A percentile compares a stretch with the other conserved stretches of the same genome.
These are phyloP conservation scores for Paraplagusia blochii DNA, from an alignment of 2,113 vertebrate genomes.

Conservation along the genomic window DNA sequence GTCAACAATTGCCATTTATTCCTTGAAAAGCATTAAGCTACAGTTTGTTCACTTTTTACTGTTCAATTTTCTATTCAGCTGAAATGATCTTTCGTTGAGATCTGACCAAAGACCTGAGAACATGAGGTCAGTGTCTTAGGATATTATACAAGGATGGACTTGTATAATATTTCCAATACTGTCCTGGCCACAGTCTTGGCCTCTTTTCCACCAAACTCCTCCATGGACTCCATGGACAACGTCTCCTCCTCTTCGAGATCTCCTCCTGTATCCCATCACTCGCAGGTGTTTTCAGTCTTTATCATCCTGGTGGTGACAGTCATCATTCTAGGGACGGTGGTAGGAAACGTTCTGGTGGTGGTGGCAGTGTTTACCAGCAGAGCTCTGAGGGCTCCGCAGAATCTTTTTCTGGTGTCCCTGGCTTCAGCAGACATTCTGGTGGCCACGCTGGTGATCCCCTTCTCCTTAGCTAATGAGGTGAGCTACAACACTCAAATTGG, in stretches of 20 bases:
- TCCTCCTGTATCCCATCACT: constrained; percentile 71
- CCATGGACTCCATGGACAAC: constrained; percentile 61
- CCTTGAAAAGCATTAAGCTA: neutral
- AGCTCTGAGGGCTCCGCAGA: constrained; percentile 86
- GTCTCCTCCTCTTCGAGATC: constrained; percentile 21
- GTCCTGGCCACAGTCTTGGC: constrained; percentile 16
- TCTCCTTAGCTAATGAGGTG: constrained; percentile 90
- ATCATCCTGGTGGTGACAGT: constrained; percentile 80
- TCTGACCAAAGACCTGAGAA: constrained; percentile 7
- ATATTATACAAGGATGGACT: constrained; percentile 64
- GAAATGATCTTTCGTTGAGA: neutral
- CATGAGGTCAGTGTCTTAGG: constrained; percentile 10
- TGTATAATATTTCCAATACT: constrained; percentile 15
- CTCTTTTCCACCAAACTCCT: constrained; percentile 45
- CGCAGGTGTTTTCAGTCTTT: constrained; percentile 71
- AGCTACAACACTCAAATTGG: constrained; percentile 47
- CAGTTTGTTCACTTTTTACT: neutral
- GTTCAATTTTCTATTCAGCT: neutral
- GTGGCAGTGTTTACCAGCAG: constrained; percentile 85
- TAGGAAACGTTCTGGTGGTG: constrained; percentile 82
- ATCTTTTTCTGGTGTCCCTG: constrained; percentile 91
- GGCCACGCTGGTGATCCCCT: constrained; percentile 88
- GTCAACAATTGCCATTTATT: neutral
- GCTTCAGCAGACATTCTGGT: constrained; percentile 90
- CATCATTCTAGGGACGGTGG: constrained; percentile 77